phyloP scores from a whole-genome alignment of 2,113 vertebrate genomes.

The Elgaria multicarinata region DNA sequence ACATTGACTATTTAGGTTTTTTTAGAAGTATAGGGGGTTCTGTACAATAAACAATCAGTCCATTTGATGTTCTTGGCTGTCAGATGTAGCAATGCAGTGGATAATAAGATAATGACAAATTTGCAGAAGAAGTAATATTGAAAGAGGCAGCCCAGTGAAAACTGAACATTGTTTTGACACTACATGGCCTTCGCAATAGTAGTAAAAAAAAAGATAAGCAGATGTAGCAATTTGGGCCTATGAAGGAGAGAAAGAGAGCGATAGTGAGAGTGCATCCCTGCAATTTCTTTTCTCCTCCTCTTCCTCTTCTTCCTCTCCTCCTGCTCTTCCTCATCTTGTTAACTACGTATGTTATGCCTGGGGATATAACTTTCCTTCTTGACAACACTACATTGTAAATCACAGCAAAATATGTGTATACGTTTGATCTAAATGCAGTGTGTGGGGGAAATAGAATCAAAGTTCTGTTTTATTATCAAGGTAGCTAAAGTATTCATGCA shows the following conservation, averaged over 20 bases:
- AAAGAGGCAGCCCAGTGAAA: conserved; percentile 52
- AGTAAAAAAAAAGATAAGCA: conserved; percentile 68
- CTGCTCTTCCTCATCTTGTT: conserved; percentile 58
- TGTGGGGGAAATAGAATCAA: background rate
- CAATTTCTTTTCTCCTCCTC: background rate
- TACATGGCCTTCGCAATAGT: conserved; percentile 38
- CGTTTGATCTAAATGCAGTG: conserved; percentile 43
- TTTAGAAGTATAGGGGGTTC: conserved; percentile 45
- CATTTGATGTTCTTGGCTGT: conserved; percentile 41
- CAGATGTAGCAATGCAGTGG: conserved; percentile 52
- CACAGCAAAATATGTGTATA: conserved; percentile 53
- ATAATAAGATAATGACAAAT: conserved; percentile 52
- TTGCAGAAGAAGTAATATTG: conserved; percentile 56
- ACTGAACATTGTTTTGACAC: conserved; percentile 59
- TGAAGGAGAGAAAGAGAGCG: conserved; percentile 10
- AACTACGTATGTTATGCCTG: conserved; percentile 64
- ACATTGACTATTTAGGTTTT: conserved; percentile 37
- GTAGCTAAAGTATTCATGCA: conserved; percentile 41
- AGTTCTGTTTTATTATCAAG: conserved; percentile 28
- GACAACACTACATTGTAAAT: conserved; percentile 60
- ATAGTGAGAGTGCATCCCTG: no score
- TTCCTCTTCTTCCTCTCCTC: no score
- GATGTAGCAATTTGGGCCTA: conserved; percentile 62
- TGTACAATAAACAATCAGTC: conserved; percentile 60
- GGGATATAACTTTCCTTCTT: conserved; percentile 65